These are phyloP conservation scores for Drosophila sulfurigaster DNA, from an alignment of 1,140 invertebrate genomes.

Conservation along the genomic window DNA sequence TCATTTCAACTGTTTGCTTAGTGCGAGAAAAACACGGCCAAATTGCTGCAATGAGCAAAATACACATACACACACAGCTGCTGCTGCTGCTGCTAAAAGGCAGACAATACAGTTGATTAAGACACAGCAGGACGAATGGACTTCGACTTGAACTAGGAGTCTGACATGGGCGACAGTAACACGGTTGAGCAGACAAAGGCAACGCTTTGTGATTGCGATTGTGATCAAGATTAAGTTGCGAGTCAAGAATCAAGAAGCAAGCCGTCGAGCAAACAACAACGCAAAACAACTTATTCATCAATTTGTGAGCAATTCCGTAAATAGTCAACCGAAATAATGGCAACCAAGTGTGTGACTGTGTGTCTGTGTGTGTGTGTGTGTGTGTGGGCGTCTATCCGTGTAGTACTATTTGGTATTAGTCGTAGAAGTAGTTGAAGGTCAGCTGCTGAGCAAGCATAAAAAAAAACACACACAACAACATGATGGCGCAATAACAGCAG, in stretches of 20 bases:
- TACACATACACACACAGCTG: neutral
- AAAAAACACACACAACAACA: conserved; percentile 28
- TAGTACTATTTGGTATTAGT: neutral
- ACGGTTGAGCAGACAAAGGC: conserved; percentile 41
- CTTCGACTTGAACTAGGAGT: conserved; percentile 4
- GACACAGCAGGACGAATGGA: conserved; percentile 32
- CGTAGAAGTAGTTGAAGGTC: conserved; percentile 37
- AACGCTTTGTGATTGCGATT: conserved; percentile 42
- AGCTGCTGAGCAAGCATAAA: conserved; percentile 46
- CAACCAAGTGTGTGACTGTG: neutral
- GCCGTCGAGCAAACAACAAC: conserved; percentile 5
- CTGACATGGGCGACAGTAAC: conserved; percentile 20
- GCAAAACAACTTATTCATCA: conserved; percentile 64
- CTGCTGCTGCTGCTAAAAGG: neutral
- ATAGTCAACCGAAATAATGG: conserved; percentile 58
- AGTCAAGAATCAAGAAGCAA: conserved; percentile 42
- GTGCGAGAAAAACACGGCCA: conserved; percentile 56
- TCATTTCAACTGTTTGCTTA: conserved; percentile 55
- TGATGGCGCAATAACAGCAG: conserved; percentile 36
- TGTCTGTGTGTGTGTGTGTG: neutral
- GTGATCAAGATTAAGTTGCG: conserved; percentile 60
- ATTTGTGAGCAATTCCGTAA: conserved; percentile 62
- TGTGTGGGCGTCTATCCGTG: conserved; percentile 17
- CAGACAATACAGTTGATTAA: conserved; percentile 53
- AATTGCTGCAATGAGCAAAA: conserved; percentile 55